Base-by-base conservation (phyloP, 2,113 vertebrate genomes). In the Salvelinus namaycush region DNA sequence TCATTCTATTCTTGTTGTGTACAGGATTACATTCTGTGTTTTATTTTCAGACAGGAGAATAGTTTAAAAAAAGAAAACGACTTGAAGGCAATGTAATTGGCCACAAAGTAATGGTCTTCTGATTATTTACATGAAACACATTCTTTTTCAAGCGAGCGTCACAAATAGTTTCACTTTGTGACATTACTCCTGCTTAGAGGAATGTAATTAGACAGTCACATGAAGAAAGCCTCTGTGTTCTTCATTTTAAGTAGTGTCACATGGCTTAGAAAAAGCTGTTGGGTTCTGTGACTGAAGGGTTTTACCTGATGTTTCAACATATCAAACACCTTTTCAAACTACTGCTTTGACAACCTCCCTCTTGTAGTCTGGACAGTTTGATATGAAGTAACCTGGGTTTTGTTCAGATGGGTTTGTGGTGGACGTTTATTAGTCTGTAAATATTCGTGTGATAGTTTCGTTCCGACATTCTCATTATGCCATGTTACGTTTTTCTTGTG, bases 321-420 rank as follows among this genome's bases (percentile, higher is more conserved):
- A 86, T 90, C 87, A 87, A 90, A 91, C 91, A 92, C 90, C 89
- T 90, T 87, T 76, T 88, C 85, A 82, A 83, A 72, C 84, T 73
- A 73, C 74, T 89, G 89, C 89, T 92, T 88, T 91, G 91, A 90
- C 90, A 90, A 82, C 81, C 80, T 71, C 68, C 83, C 34, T 68
- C 48, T 54, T 0, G 72, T 51, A 74, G 49, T 18, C 39, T 57
- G 67, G 49, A 29, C 51, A 24, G 31, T 70, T 65, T 83, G 81
- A 83, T 81, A 79, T 76, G 78, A 86, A 79, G 71, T 74, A 81
- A 86, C 87, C 60, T 14, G 34, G 72, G 72, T 76, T 67, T 65
- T 54, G 62, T 51, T 34, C 74, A 51, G 75, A 76, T 73, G 24
- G 8, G 9, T 44, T 11, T 11, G 39, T 11, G 39, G 39, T 44